Percentiles rank a stretch among this genome's conserved stretches.
Conservation (phyloP, 2,888 invertebrate species). For the Polia nebulosa region DNA sequence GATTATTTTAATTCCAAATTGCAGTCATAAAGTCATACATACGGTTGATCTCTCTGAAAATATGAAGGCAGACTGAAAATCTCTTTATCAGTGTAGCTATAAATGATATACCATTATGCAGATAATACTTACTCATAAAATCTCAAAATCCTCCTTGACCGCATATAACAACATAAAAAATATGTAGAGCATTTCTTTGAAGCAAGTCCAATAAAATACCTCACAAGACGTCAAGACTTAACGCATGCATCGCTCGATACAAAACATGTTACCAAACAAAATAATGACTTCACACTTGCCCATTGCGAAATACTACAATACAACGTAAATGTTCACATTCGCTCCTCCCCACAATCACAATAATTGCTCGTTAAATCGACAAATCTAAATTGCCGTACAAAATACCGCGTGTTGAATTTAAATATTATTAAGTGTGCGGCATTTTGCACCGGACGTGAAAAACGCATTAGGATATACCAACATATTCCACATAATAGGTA, state of each 20-base stretch:
- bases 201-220: background rate
- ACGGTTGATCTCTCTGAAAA: constrained; percentile 19
- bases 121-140: no score
- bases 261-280: constrained; percentile 21
- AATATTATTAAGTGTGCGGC: constrained; percentile 48
- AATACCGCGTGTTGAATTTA: constrained; percentile 44
- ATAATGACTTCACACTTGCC: constrained; percentile 36
- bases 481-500: constrained; percentile 22
- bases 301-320: constrained; percentile 34
- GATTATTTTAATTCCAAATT: constrained; percentile 32
- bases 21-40: constrained; percentile 10
- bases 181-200: background rate
- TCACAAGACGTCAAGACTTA: background rate
- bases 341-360: constrained; percentile 41
- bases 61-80: constrained; percentile 4
- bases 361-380: constrained; percentile 60
- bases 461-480: constrained; percentile 44
- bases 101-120: constrained; percentile 1
- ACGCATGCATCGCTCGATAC: constrained; percentile 29
- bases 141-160: no score
- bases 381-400: constrained; percentile 54
- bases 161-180: background rate
- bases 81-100: constrained; percentile 5
- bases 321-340: constrained; percentile 23
- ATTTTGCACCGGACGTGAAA: constrained; percentile 60